Percentiles rank a stretch among this genome's conserved stretches.
Conservation (phyloP, 2,888 invertebrate species). For the Arrhopalites spinosus region DNA sequence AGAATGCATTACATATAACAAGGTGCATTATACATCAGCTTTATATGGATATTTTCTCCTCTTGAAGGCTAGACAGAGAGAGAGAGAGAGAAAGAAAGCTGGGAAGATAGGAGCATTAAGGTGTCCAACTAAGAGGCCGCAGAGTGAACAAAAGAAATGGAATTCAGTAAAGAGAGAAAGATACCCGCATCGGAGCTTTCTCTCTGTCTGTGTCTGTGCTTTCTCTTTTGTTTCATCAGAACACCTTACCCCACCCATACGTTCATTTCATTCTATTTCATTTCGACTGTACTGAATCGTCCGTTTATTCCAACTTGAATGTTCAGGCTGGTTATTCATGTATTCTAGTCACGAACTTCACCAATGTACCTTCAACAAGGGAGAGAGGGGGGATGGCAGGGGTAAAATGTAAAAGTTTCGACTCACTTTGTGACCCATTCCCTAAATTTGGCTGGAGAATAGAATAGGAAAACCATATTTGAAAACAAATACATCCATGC, state of each 20-base stretch:
- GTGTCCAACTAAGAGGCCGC: slow-evolving; percentile 37
- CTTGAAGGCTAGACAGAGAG: not conserved
- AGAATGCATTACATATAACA: too few species aligned
- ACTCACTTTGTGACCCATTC: slow-evolving; percentile 39
- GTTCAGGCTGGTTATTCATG: slow-evolving; percentile 31
- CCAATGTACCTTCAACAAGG: slow-evolving; percentile 3
- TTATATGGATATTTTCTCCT: slow-evolving; percentile 7
- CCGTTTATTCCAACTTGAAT: slow-evolving; percentile 10
- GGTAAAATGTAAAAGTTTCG: slow-evolving; percentile 11
- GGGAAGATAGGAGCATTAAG: slow-evolving; percentile 37
- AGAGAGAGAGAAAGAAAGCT: slow-evolving; percentile 27
- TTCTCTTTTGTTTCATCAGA: not conserved
- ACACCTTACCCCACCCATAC: not conserved
- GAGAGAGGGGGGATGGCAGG: slow-evolving; percentile 13
- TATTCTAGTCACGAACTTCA: slow-evolving; percentile 43
- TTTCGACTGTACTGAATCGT: not conserved
- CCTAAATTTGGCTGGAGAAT: slow-evolving; percentile 24
- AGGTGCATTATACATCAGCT: slow-evolving; percentile 22
- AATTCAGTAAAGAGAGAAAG: slow-evolving; percentile 17
- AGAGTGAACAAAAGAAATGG: slow-evolving; percentile 37
- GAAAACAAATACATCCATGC: slow-evolving; percentile 34
- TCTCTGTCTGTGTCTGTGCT: not conserved
- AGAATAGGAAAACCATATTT: slow-evolving; percentile 23
- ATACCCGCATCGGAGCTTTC: slow-evolving; percentile 22
- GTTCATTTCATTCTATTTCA: too few species aligned